These are phyloP conservation scores for Philotrypesis tridentata DNA, from an alignment of 1,140 invertebrate species.

Conservation along the genomic window DNA sequence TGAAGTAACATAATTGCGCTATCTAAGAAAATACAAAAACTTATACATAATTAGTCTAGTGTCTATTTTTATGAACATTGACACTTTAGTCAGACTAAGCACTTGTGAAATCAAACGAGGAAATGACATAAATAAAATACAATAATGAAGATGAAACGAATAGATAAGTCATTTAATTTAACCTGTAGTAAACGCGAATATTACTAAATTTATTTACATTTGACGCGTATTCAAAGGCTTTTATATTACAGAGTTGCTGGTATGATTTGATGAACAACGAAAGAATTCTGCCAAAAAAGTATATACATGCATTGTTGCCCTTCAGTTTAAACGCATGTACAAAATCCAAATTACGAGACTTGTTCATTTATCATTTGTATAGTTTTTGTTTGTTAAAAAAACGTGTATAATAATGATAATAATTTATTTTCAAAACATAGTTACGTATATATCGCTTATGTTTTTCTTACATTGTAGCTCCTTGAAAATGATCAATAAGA, in stretches of 20 bases:
- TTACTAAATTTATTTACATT: conserved; percentile 57
- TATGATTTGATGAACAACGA: conserved; percentile 24
- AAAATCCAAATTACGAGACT: conserved; percentile 13
- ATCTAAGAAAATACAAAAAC: conserved; percentile 39
- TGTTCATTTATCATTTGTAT: not conserved
- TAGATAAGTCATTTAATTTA: conserved; percentile 31
- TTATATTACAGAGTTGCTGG: conserved; percentile 41
- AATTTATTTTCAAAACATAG: conserved; percentile 10
- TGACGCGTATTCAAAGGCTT: conserved; percentile 40
- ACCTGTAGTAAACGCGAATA: conserved; percentile 46
- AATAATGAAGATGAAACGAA: conserved; percentile 29
- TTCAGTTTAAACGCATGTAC: conserved; percentile 46
- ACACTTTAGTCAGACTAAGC: conserved; percentile 47
- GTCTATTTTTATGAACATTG: conserved; percentile 32
- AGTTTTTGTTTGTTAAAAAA: conserved; percentile 6
- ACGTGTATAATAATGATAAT: conserved; percentile 20
- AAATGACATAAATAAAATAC: conserved; percentile 48
- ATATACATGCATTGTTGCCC: conserved; percentile 46
- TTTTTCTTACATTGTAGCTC: conserved; percentile 12
- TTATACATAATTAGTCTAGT: conserved; percentile 45
- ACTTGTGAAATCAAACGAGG: conserved; percentile 42
- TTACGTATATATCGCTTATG: conserved; percentile 19
- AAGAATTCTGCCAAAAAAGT: conserved; percentile 6
- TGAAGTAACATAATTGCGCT: too few relatives aligned
- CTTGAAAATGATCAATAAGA: conserved; percentile 8